Conservation (phyloP, 1,140 invertebrate species). For the Bombus sylvicola region DNA sequence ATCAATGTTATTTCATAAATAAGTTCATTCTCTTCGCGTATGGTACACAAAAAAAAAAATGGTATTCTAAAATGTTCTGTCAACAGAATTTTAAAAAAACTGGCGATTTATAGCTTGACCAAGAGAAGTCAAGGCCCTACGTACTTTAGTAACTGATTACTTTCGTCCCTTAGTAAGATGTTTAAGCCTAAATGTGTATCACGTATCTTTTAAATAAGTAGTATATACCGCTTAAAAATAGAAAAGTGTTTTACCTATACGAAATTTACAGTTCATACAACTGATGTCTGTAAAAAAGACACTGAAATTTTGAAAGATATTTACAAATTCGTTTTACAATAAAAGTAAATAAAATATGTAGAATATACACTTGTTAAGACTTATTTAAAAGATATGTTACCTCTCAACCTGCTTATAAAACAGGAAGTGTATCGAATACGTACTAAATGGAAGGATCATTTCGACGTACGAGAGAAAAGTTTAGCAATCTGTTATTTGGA, state of each 20-base stretch:
- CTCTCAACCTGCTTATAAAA: slow-evolving; percentile 5
- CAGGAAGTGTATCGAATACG: slow-evolving; percentile 32
- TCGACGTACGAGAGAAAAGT: slow-evolving; percentile 44
- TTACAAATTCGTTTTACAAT: not conserved
- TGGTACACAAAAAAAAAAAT: slow-evolving; percentile 53
- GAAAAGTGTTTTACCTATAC: not conserved
- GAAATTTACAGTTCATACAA: not conserved
- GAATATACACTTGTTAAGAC: not conserved
- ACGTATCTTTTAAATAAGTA: slow-evolving; percentile 55
- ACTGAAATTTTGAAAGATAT: slow-evolving; percentile 17
- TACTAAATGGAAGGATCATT: slow-evolving; percentile 59
- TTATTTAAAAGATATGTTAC: slow-evolving; percentile 49
- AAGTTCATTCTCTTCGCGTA: slow-evolving; percentile 43
- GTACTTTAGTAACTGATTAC: slow-evolving; percentile 33
- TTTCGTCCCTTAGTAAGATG: slow-evolving; percentile 17
- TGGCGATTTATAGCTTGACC: slow-evolving; percentile 11
- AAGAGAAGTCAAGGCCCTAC: not conserved
- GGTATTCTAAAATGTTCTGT: slow-evolving; percentile 49
- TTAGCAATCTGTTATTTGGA: slow-evolving; percentile 41
- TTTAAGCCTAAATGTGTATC: slow-evolving; percentile 18
- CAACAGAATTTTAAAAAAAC: slow-evolving; percentile 45
- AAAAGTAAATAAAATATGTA: not conserved
- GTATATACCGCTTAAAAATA: not conserved
- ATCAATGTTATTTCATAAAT: slow-evolving; percentile 56
- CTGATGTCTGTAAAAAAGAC: not conserved